Evolutionary conservation across 2,888 invertebrate genomes (phyloP).

Genomic region (Euproctis similis): DNA sequence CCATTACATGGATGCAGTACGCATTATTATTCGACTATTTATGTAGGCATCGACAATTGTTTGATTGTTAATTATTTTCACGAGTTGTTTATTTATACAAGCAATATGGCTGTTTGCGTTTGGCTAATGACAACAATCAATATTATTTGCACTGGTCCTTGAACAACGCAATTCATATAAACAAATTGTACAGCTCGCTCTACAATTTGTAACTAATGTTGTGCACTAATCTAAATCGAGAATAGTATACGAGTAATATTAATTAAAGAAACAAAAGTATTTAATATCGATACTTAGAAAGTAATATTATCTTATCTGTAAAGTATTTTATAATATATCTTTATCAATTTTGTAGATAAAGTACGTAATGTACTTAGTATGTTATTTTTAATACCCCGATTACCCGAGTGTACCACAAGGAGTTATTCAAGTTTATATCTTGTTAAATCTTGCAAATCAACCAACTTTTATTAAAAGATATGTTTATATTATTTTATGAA

Average conservation of each 20-base stretch:
- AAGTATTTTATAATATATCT: neutral
- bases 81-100: neutral
- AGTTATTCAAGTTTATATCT: no score
- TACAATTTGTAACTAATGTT: neutral
- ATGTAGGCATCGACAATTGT: no score
- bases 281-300: constrained; percentile 4
- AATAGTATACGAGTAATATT: neutral
- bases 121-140: neutral
- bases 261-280: constrained; percentile 11
- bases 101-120: neutral
- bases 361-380: no score
- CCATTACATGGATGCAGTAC: no score
- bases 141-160: neutral
- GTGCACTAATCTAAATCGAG: neutral
- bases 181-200: neutral
- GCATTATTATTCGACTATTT: no score
- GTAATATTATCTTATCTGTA: constrained; percentile 10
- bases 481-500: no score
- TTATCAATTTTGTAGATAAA: no score
- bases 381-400: no score
- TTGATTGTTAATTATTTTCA: no score
- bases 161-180: neutral
- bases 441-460: no score
- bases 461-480: no score
- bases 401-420: no score